Conservation (phyloP, 1,140 invertebrate species). For the Schlechtendalia chinensis region DNA sequence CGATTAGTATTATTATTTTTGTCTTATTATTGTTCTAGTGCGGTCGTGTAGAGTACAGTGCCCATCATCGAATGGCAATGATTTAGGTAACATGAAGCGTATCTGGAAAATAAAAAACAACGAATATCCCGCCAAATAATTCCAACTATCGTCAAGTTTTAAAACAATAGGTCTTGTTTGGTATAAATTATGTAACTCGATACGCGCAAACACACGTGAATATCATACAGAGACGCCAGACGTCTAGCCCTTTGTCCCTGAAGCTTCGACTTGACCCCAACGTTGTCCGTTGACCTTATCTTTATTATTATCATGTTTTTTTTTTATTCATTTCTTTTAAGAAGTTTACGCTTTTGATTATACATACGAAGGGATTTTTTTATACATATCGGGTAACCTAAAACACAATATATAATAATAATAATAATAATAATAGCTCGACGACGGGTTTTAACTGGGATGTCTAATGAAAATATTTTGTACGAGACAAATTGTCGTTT, state of each 20-base stretch:
- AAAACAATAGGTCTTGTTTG: slow-evolving; percentile 29
- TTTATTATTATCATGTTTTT: slow-evolving; percentile 10
- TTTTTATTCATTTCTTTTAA: slow-evolving; percentile 17
- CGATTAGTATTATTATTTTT: slow-evolving; percentile 31
- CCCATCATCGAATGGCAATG: neutral
- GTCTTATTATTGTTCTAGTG: slow-evolving; percentile 20
- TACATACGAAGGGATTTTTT: neutral
- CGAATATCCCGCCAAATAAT: slow-evolving; percentile 34
- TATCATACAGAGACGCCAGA: slow-evolving; percentile 15
- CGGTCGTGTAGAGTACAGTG: neutral
- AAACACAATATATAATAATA: slow-evolving; percentile 5
- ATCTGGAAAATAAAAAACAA: neutral
- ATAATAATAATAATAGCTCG: no score
- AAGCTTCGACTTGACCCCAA: slow-evolving; percentile 40
- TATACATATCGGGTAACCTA: slow-evolving; percentile 23
- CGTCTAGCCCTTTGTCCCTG: slow-evolving; percentile 41
- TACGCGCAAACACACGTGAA: slow-evolving; percentile 36
- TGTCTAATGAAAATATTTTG: neutral
- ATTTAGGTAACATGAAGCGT: slow-evolving; percentile 30
- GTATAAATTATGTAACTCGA: slow-evolving; percentile 34
- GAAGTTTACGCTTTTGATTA: neutral
- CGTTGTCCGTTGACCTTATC: slow-evolving; percentile 28
- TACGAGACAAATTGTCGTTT: neutral
- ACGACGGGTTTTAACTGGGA: slow-evolving; percentile 9
- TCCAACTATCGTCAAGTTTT: slow-evolving; percentile 17